Evolutionary conservation across 2,888 invertebrate species (phyloP), one percentile per base, ranked within the genome.

Genomic region (Habroteleia sp.): DNA sequence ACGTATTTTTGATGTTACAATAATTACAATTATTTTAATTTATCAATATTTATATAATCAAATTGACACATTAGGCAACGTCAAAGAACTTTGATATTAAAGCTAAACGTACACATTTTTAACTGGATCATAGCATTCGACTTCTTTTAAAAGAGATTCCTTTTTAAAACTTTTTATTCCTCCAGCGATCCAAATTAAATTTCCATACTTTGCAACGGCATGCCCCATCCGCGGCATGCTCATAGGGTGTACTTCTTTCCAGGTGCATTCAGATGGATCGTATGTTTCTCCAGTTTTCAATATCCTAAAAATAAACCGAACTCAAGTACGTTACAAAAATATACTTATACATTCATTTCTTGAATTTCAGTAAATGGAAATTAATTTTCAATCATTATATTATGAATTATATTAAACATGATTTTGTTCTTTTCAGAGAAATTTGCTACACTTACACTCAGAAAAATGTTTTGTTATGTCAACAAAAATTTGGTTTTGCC

Each of bases 131-230:
- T 92, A 93, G 84, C 91, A 92, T 85, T 93, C 93, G 1, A 93
- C 92, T 52, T 90, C 90, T 78, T 90, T 91, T 76, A 91, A 90
- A 54, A 93, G 89, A 0, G 91, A 90, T 14, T 89, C 89, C 63
- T 90, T 90, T 82, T 90, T 90, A 79, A 91, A 91, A 11, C 90
- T 91, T 4, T 91, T 91, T 91, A 94, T 92, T 29, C 94, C 94
- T 31, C 94, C 94, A 6, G 92, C 93, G 39, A 93, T 92, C 93
- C 93, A 94, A 86, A 94, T 93, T 80, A 91, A 90, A 79, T 92
- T 91, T 17, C 91, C 89, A 85, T 91, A 92, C 81, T 92, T 92
- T 42, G 91, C 89, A 62, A 91, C 90, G 0, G 92, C 92, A 23
- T 91, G 89, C 1, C 93, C 93, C 89, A 92, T 91, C 35, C 93